Evolutionary conservation across 2,113 vertebrate species (phyloP).

Genomic region (Scopus umbretta): DNA sequence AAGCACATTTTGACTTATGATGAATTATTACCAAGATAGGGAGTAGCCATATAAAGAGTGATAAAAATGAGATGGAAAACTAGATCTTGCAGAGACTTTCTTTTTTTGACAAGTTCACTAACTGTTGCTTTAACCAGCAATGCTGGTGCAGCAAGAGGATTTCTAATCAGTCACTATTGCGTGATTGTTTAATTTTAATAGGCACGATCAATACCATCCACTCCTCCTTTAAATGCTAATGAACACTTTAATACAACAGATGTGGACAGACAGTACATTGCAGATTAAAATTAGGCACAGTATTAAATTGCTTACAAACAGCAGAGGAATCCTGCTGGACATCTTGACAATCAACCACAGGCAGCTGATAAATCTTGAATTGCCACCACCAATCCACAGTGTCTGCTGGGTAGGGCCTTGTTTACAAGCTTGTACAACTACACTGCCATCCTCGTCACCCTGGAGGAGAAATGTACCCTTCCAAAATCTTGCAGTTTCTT

Average conservation of each 20-base stretch:
- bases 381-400: not conserved
- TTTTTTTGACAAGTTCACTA: conserved; percentile 1
- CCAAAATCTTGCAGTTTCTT: not conserved
- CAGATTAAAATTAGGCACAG: conserved; percentile 70
- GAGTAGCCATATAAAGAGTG: not conserved
- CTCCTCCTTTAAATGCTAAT: conserved; percentile 75
- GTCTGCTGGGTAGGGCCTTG: not conserved
- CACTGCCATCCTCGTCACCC: not conserved
- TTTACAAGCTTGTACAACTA: not conserved
- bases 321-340: conserved; percentile 67
- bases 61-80: not conserved
- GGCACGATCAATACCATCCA: conserved; percentile 68
- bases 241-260: conserved; percentile 70
- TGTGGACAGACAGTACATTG: conserved; percentile 67
- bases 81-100: not conserved
- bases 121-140: conserved; percentile 15
- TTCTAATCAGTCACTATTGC: conserved; percentile 35
- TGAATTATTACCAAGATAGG: not conserved
- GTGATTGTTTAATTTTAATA: conserved; percentile 66
- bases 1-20: not conserved
- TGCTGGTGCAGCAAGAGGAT: conserved; percentile 20
- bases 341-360: conserved; percentile 63
- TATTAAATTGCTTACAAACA: conserved; percentile 70
- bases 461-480: not conserved
- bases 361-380: conserved; percentile 66